Evolutionary conservation across 2,113 vertebrate species (phyloP).

Genomic region (Carlito syrichta): DNA sequence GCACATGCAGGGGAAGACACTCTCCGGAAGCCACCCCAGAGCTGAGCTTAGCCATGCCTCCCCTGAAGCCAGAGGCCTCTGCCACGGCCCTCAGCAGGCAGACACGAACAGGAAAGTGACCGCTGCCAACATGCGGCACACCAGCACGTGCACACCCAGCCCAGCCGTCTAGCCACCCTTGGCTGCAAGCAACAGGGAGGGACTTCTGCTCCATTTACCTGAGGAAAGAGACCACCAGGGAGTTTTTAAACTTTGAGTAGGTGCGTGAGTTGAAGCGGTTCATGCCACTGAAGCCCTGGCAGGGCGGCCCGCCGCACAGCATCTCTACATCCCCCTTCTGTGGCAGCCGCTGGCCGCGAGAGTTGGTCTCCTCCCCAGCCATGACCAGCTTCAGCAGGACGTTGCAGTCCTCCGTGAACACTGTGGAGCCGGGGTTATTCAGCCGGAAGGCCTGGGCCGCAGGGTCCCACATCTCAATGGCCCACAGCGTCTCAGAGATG

Average conservation of each 20-base stretch:
- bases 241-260: slow-evolving; percentile 99
- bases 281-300: slow-evolving; percentile 99
- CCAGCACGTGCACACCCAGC: accelerated
- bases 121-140: accelerated
- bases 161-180: accelerated
- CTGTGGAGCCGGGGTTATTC: slow-evolving; percentile 93
- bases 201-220: slow-evolving; percentile 80
- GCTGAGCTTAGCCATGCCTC: too few relatives aligned
- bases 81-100: too few relatives aligned
- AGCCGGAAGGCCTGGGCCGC: slow-evolving; percentile 96
- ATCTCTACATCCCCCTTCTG: slow-evolving; percentile 97
- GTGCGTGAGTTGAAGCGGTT: slow-evolving; percentile 99
- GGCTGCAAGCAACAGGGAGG: neutral
- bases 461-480: slow-evolving; percentile 99
- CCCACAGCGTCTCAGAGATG: slow-evolving; percentile 91
- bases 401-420: slow-evolving; percentile 98
- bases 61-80: too few relatives aligned
- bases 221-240: slow-evolving; percentile 96
- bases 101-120: too few relatives aligned
- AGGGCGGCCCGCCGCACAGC: slow-evolving; percentile 95
- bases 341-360: slow-evolving; percentile 92
- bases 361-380: slow-evolving; percentile 92
- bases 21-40: neutral
- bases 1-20: neutral
- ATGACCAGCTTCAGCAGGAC: slow-evolving; percentile 95